Evolutionary conservation across 2,888 invertebrate genomes (phyloP), one percentile per base, ranked within the genome.

Genomic region (Aporophyla lueneburgensis): DNA sequence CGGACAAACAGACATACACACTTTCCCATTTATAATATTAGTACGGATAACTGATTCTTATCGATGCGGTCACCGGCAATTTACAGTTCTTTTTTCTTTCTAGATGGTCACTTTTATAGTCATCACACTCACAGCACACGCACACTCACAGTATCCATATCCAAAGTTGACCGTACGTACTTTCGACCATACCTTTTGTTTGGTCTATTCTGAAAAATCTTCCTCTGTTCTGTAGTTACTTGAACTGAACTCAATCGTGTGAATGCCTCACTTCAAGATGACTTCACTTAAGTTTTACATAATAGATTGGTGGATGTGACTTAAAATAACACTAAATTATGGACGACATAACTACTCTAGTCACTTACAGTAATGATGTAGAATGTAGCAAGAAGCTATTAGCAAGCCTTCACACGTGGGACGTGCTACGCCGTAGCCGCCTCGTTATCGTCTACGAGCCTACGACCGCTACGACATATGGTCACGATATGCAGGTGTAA

Each of bases 401-500:
- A 62, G 53, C 71, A 70, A 66, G 27, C 78, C 66, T 68, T 54
- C 73, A 76, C 73, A 75, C 53, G 16, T 86, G 59, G 74, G 68
- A 61, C 62, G 66, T 63, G 82, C 85, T 78, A 84, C 75, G 81
- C 59, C 74, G 85, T 73, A 87, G 83, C 76, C 54, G 67, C 67
- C 67, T 77, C 62, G 61, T 68, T 58, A 69, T 21, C 54, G 62
- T 33, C 58, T 56, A 79, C 79, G 81, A 69, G 84, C 70, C 82
- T 84, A 80, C 84, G 84, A 80, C 49, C 54, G 62, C 80, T 82
- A 80, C 84, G 85, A 77, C 51, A 70, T 71, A 76, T 76, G 66
- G 72, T 67, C 69, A 80, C 70, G 70, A 40, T 62, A 63, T 63
- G 49, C 33, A 62, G 12, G 61, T 70, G 54, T 59, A 83, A 54